Percentiles rank a stretch among this genome's conserved stretches.
These are phyloP conservation scores for Vulpes ferrilata DNA, from an alignment of 2,113 vertebrate genomes.

Conservation along the genomic window DNA sequence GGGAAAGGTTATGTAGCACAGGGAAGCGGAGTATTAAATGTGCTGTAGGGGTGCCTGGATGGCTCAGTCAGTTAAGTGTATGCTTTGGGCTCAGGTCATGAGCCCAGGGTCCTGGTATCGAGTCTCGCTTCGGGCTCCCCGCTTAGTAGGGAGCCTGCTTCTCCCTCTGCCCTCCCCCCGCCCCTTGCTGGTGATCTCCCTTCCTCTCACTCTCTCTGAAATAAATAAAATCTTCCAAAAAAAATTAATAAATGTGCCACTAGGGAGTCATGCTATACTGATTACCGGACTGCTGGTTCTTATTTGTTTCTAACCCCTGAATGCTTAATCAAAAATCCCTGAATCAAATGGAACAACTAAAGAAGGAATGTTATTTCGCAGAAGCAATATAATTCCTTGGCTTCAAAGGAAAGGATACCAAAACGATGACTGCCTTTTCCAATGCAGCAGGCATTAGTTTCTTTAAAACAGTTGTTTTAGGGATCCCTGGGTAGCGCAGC, in stretches of 20 bases:
- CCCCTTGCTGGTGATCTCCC: too few relatives aligned
- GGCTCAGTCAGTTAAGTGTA: too few relatives aligned
- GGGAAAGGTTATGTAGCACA: constrained; percentile 89
- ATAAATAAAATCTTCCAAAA: too few relatives aligned
- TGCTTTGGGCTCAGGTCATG: too few relatives aligned
- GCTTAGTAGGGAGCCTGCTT: too few relatives aligned
- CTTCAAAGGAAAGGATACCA: constrained; percentile 53
- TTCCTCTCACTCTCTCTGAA: too few relatives aligned
- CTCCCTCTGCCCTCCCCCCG: too few relatives aligned
- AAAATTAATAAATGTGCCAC: constrained; percentile 84
- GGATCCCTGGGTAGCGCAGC: accelerated
- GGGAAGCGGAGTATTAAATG: constrained; percentile 87
- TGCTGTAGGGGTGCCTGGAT: constrained; percentile 60
- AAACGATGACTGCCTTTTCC: constrained; percentile 56
- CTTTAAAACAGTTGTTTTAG: constrained; percentile 71
- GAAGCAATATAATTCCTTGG: constrained; percentile 81
- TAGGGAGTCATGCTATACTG: constrained; percentile 86
- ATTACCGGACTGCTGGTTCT: constrained; percentile 85
- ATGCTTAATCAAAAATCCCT: constrained; percentile 89
- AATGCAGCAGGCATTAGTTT: constrained; percentile 47
- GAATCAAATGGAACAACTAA: constrained; percentile 88
- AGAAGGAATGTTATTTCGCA: constrained; percentile 88
- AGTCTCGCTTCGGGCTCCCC: too few relatives aligned
- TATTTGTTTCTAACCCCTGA: constrained; percentile 89
- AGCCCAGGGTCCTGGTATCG: too few relatives aligned